A percentile compares a stretch with the other conserved stretches of the same genome.
phyloP scores from a whole-genome alignment of 1,140 invertebrate species.

The Centruroides vittatus region DNA sequence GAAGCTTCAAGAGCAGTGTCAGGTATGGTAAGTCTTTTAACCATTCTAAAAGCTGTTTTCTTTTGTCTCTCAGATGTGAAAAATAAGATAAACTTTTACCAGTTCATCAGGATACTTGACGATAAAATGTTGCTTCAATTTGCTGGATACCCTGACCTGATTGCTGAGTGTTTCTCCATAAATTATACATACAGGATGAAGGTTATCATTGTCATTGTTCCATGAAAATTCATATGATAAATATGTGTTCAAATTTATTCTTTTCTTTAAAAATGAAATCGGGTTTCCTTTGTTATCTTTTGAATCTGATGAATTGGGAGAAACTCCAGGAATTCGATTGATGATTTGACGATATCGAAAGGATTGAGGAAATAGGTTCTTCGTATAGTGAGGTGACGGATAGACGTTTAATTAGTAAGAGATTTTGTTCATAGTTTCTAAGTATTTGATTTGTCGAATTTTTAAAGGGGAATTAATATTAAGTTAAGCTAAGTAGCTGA shows the following conservation, averaged over 20 bases:
- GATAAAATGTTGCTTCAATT: neutral
- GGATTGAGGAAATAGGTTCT: no score
- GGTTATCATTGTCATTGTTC: constrained; percentile 34
- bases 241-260: neutral
- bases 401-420: no score
- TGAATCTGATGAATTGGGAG: no score
- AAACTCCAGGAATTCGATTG: no score
- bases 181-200: constrained; percentile 21
- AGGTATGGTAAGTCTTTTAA: neutral
- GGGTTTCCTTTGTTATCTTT: no score
- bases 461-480: no score
- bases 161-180: neutral
- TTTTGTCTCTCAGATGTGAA: neutral
- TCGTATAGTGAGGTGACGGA: no score
- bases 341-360: no score
- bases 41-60: neutral
- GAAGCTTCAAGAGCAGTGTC: neutral
- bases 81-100: neutral
- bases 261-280: no score
- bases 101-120: neutral
- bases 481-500: no score
- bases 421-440: no score
- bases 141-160: neutral
- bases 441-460: no score
- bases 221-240: neutral